A percentile compares a stretch with the other conserved stretches of the same genome.
Conservation (phyloP, 2,797 vertebrate genomes). For the Aulostomus chinensis region DNA sequence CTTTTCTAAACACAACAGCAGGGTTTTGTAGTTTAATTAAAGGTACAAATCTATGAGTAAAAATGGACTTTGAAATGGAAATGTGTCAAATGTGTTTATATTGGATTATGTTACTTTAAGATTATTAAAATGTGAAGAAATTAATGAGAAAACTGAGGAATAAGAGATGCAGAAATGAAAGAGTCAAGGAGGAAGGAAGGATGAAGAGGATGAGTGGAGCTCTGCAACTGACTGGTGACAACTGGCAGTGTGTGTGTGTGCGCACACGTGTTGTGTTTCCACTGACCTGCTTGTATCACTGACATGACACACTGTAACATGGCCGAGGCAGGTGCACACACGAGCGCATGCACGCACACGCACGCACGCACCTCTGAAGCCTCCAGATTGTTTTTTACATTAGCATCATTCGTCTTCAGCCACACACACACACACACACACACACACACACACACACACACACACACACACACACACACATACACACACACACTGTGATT, state of each 20-base stretch:
- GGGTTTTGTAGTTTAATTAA: too few species aligned
- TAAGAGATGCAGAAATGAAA: background rate
- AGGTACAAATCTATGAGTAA: too few species aligned
- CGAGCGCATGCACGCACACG: constrained; percentile 23
- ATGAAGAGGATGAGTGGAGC: constrained; percentile 15
- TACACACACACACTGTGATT: constrained; percentile 19
- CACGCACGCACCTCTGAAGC: constrained; percentile 2
- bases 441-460: constrained; percentile 10
- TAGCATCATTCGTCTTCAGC: constrained; percentile 18
- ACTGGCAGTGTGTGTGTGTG: constrained; percentile 32
- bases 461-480: constrained; percentile 12
- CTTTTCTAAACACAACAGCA: too few species aligned
- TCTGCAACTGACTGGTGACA: constrained; percentile 44
- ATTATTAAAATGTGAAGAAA: too few species aligned
- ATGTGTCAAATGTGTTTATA: too few species aligned
- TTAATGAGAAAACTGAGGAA: background rate
- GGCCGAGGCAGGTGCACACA: constrained; percentile 36
- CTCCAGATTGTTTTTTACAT: constrained; percentile 28
- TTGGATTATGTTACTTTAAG: too few species aligned
- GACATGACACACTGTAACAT: constrained; percentile 56
- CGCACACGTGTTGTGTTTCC: constrained; percentile 22
- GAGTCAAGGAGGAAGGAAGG: background rate
- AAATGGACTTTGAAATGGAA: too few species aligned
- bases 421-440: constrained; percentile 10
- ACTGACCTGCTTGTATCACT: constrained; percentile 46